Percentiles rank a stretch among this genome's conserved stretches.
phyloP scores from a whole-genome alignment of 2,888 invertebrate species.

The Meghimatium bilineatum region DNA sequence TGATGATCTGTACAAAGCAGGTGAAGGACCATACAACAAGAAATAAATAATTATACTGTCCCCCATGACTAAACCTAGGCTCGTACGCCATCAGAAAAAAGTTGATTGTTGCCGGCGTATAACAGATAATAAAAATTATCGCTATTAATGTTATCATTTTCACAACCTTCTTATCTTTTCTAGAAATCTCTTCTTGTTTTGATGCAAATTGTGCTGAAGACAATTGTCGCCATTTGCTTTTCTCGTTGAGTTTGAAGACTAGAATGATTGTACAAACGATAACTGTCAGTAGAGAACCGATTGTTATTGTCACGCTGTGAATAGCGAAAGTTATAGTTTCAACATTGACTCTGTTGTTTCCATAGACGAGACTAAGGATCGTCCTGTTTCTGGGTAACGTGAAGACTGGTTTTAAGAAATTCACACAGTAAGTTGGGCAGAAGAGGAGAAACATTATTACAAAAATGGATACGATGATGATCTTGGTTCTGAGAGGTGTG shows the following conservation, averaged over 20 bases:
- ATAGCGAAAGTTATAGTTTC: neutral
- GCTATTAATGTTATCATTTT: slow-evolving; percentile 28
- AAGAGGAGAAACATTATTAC: neutral
- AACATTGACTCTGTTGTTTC: neutral
- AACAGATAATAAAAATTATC: slow-evolving; percentile 1
- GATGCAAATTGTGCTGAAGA: neutral
- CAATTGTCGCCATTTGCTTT: slow-evolving; percentile 20
- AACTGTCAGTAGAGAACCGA: neutral
- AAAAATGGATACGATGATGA: slow-evolving; percentile 17
- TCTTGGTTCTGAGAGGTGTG: slow-evolving; percentile 4
- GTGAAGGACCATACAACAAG: slow-evolving; percentile 1
- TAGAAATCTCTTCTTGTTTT: neutral
- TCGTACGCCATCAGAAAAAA: slow-evolving; percentile 24
- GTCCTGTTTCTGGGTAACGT: neutral
- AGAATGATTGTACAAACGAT: neutral
- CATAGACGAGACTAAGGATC: neutral
- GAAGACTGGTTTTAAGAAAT: neutral
- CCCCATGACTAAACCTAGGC: neutral
- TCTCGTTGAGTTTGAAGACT: slow-evolving; percentile 6
- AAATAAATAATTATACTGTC: neutral
- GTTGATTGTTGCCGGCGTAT: neutral
- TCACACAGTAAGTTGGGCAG: neutral
- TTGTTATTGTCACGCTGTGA: slow-evolving; percentile 2
- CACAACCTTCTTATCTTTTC: slow-evolving; percentile 16
- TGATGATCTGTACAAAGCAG: slow-evolving; percentile 1